Evolutionary conservation across 2,113 vertebrate species (phyloP), one percentile per base, ranked within the genome.

Genomic region (Hemibagrus wyckioides): DNA sequence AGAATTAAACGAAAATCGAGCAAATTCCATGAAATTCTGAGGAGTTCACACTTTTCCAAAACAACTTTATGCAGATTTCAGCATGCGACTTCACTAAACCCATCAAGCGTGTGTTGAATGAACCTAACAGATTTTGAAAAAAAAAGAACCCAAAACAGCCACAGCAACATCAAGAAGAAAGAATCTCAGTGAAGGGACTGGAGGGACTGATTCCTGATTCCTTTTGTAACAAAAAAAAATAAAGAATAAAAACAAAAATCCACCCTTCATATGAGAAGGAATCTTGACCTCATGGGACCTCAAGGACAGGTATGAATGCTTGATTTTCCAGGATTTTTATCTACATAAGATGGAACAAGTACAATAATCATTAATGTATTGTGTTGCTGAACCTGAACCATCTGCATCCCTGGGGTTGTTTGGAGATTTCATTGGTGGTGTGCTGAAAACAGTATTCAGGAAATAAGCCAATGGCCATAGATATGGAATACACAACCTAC

Each of bases 401-500:
- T 88, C 89, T 8, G 39, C 89, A 30, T 76, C 89, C 25, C 69
- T 90, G 65, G 80, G 80, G 10, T 59, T 61, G 10, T 39, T 36
- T 81, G 17, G 84, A 85, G 4, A 7, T 28, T 86, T 69, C 17
- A n/a, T n/a, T n/a, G n/a, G n/a, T 80, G 76, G 59, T 50, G 59
- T 14, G 61, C 61, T 33, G 57, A 65, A 85, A 33, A 25, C 71
- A 79, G n/a, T n/a, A 33, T 23, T 52, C 56, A 39, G 85, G 79
- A 8, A 48, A 80, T 21, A 15, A 69, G 39, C 25, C 65, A 15
- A 73, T 85, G 3, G 15, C 69, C 7, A 80, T 61, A 19, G 48
- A 56, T 41, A 88, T 30, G 81, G 63, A 90, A 89, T 14, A 80
- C 21, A 87, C 88, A 30, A 76, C 82, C 5, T 85, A 87, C 15